These are phyloP conservation scores for Andrena fulva DNA, from an alignment of 2,888 invertebrate genomes.

Conservation along the genomic window DNA sequence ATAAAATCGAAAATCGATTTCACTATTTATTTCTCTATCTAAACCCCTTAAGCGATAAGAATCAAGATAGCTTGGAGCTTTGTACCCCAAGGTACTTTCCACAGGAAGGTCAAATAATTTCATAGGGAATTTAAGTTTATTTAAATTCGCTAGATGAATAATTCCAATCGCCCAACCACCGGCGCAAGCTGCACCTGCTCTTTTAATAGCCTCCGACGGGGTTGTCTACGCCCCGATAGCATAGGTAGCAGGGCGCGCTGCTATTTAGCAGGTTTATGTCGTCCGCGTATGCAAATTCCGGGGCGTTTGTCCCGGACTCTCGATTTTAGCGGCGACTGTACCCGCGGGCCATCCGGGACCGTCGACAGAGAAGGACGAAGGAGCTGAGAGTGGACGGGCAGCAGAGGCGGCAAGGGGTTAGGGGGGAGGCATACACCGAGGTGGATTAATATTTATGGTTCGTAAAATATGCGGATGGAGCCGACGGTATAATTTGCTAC, in stretches of 20 bases:
- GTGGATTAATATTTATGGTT: conserved; percentile 78
- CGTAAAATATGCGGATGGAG: conserved; percentile 76
- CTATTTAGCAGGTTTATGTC: background rate
- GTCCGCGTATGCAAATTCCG: conserved; percentile 32
- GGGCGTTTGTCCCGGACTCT: conserved; percentile 44
- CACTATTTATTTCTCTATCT: too few species aligned
- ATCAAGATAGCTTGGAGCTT: too few species aligned
- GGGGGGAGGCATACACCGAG: conserved; percentile 39
- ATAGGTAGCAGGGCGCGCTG: background rate
- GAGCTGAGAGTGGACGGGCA: conserved; percentile 27
- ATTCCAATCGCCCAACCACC: background rate
- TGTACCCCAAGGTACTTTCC: too few species aligned
- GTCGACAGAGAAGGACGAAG: conserved; percentile 21
- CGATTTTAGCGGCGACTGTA: conserved; percentile 65
- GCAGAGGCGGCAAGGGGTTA: conserved; percentile 28
- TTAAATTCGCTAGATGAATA: too few species aligned
- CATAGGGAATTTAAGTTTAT: too few species aligned
- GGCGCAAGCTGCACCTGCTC: background rate
- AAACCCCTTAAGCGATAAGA: too few species aligned
- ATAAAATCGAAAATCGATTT: too few species aligned
- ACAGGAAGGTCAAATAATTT: too few species aligned
- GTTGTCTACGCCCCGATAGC: background rate
- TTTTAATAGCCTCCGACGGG: background rate
- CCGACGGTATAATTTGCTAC: conserved; percentile 77
- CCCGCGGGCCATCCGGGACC: conserved; percentile 44